Percentiles rank a stretch among this genome's conserved stretches.
phyloP scores from a whole-genome alignment of 2,888 invertebrate species.

The Pocota personata region DNA sequence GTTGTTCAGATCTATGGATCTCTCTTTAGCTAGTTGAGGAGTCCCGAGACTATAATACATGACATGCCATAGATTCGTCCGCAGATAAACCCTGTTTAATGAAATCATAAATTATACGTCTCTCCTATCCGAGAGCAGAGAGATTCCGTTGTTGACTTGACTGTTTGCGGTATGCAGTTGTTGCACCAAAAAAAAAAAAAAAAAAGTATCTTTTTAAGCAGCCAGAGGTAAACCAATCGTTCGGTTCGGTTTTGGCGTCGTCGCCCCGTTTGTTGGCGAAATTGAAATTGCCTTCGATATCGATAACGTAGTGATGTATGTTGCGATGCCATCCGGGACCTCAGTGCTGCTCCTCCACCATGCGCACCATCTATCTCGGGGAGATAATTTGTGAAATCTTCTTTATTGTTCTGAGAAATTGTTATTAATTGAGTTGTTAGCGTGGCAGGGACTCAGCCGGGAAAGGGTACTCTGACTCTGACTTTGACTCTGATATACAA shows the following conservation, averaged over 20 bases:
- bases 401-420: constrained; percentile 81
- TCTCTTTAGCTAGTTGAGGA: constrained; percentile 60
- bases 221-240: constrained; percentile 55
- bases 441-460: constrained; percentile 9
- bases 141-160: constrained; percentile 56
- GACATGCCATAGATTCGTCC: constrained; percentile 80
- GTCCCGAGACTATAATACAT: constrained; percentile 74
- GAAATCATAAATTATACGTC: constrained; percentile 81
- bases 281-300: constrained; percentile 74
- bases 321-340: constrained; percentile 57
- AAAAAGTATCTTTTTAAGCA: constrained; percentile 22
- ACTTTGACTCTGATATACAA: constrained; percentile 62
- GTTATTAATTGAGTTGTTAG: constrained; percentile 82
- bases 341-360: neutral
- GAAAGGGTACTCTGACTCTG: neutral
- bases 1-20: constrained; percentile 73
- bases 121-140: constrained; percentile 54
- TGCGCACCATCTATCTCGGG: constrained; percentile 35
- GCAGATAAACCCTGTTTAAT: constrained; percentile 81
- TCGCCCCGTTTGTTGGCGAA: constrained; percentile 68
- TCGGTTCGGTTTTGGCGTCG: constrained; percentile 36
- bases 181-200: constrained; percentile 33
- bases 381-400: constrained; percentile 74
- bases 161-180: constrained; percentile 48
- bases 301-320: constrained; percentile 74